These are phyloP conservation scores for Cyanistes caeruleus DNA, from an alignment of 2,113 vertebrate genomes.

Conservation along the genomic window DNA sequence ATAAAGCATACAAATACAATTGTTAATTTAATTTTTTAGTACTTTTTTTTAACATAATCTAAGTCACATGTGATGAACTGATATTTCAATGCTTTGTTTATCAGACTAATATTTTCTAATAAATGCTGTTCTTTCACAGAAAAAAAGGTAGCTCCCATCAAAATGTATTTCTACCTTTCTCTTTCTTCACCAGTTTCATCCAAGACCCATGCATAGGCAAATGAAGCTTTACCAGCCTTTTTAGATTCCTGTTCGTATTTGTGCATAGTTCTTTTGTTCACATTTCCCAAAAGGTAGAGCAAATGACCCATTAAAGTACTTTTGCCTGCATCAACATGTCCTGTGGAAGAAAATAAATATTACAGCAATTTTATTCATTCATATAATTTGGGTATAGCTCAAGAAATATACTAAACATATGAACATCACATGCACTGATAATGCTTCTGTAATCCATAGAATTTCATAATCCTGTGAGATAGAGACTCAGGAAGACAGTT, in stretches of 20 bases:
- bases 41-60: not conserved
- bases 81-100: not conserved
- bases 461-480: not conserved
- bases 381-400: not conserved
- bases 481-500: not conserved
- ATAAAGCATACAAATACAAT: not conserved
- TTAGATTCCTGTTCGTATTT: slow-evolving; percentile 98
- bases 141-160: not conserved
- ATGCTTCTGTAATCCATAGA: not conserved
- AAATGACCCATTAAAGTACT: slow-evolving; percentile 98
- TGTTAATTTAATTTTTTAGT: not conserved
- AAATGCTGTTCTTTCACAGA: not conserved
- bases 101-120: not conserved
- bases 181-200: slow-evolving; percentile 98
- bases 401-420: not conserved
- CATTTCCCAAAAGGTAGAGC: slow-evolving; percentile 93
- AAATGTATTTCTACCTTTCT: slow-evolving; percentile 83
- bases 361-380: not conserved
- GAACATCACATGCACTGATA: not conserved
- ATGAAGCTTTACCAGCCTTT: slow-evolving; percentile 97
- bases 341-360: slow-evolving; percentile 71
- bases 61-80: not conserved
- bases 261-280: slow-evolving; percentile 98
- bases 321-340: slow-evolving; percentile 98
- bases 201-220: slow-evolving; percentile 97